phyloP scores from a whole-genome alignment of 2,888 invertebrate genomes.

The Phortica okadai region DNA sequence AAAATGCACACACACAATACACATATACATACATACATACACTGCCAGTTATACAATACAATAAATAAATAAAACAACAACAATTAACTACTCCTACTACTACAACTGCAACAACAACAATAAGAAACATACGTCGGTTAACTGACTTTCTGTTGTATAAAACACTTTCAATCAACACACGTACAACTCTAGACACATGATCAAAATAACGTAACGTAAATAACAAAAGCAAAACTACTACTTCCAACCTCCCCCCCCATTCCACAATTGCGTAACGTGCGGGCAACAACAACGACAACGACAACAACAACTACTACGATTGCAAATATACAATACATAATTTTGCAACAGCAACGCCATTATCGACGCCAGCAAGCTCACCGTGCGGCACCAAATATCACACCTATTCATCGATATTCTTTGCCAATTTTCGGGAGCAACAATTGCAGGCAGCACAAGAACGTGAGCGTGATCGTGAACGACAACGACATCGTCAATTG shows the following conservation, averaged over 20 bases:
- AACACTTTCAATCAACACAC: conserved; percentile 18
- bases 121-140: neutral
- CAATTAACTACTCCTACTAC: conserved; percentile 32
- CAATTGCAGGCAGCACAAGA: conserved; percentile 62
- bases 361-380: conserved; percentile 74
- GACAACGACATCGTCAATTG: conserved; percentile 59
- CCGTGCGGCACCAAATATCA: conserved; percentile 75
- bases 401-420: conserved; percentile 74
- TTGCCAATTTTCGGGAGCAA: conserved; percentile 73
- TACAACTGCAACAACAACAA: neutral
- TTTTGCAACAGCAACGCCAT: conserved; percentile 69
- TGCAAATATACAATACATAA: neutral
- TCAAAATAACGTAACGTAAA: conserved; percentile 64
- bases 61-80: conserved; percentile 54
- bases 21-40: conserved; percentile 3
- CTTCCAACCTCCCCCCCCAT: conserved; percentile 59
- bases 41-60: conserved; percentile 19
- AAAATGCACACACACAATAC: conserved; percentile 30
- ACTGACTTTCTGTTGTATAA: neutral
- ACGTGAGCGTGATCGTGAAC: conserved; percentile 52
- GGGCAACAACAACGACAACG: conserved; percentile 50
- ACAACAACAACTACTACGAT: conserved; percentile 50
- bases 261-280: conserved; percentile 38
- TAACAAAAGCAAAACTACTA: conserved; percentile 74
- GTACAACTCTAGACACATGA: conserved; percentile 51